Percentiles rank a stretch among this genome's conserved stretches.
Conservation (phyloP, 1,140 invertebrate genomes). For the Papilio xuthus region DNA sequence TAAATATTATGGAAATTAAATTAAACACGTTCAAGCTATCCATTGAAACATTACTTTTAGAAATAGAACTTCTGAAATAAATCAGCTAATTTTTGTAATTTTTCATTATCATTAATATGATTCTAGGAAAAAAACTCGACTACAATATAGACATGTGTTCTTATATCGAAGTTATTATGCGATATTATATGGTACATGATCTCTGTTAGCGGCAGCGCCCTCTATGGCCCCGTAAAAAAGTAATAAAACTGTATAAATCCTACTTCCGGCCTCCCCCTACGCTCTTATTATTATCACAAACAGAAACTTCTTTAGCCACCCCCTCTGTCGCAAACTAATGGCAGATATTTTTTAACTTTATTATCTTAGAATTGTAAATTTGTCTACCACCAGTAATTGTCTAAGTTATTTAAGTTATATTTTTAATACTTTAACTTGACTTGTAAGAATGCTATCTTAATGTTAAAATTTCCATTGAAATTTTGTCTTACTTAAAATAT, state of each 20-base stretch:
- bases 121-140: neutral
- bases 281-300: constrained; percentile 72
- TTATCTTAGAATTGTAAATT: constrained; percentile 22
- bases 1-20: too few relatives aligned
- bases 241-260: constrained; percentile 79
- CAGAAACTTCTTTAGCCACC: constrained; percentile 35
- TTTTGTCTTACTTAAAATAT: too few relatives aligned
- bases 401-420: neutral
- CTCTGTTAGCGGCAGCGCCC: constrained; percentile 56
- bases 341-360: constrained; percentile 17
- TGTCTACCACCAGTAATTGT: too few relatives aligned
- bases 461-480: too few relatives aligned
- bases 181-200: constrained; percentile 53
- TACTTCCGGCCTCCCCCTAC: constrained; percentile 51
- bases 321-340: constrained; percentile 22
- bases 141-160: constrained; percentile 40
- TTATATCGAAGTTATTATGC: constrained; percentile 44
- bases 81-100: too few relatives aligned
- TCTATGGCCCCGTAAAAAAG: constrained; percentile 71
- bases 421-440: constrained; percentile 11
- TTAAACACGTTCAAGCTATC: too few relatives aligned
- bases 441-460: too few relatives aligned
- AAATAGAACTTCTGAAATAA: too few relatives aligned
- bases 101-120: neutral
- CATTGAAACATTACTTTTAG: too few relatives aligned